phyloP scores from a whole-genome alignment of 2,888 invertebrate species.

The Macrosiphum euphorbiae region DNA sequence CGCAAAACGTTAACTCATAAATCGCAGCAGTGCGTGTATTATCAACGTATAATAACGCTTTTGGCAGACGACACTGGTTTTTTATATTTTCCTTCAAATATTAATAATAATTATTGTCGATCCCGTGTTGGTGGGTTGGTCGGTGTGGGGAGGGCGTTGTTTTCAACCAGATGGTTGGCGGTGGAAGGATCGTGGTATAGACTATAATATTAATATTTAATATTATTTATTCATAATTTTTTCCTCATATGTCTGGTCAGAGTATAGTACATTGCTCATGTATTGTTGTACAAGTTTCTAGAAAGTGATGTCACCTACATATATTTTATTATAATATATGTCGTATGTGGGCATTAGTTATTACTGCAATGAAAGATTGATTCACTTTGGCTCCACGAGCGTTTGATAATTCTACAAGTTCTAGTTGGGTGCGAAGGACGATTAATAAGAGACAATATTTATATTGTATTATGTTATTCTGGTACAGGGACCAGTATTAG shows the following conservation, averaged over 20 bases:
- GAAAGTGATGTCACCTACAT: neutral
- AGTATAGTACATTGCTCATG: neutral
- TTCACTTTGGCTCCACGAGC: neutral
- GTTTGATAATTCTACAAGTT: too few species aligned
- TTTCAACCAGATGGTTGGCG: neutral
- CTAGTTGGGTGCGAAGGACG: neutral
- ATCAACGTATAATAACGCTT: neutral
- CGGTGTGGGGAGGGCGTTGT: neutral
- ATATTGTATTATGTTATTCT: neutral
- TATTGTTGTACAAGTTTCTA: neutral
- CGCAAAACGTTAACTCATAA: neutral
- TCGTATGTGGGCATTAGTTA: neutral
- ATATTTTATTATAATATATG: neutral
- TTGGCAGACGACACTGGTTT: neutral
- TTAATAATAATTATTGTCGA: neutral
- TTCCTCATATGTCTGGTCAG: neutral
- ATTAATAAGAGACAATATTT: neutral
- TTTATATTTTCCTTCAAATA: neutral
- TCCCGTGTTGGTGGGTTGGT: neutral
- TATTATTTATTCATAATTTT: neutral
- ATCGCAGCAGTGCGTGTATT: neutral
- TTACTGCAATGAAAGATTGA: neutral
- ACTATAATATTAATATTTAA: neutral
- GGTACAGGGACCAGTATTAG: neutral
- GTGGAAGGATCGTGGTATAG: neutral